Conservation (phyloP, 2,797 vertebrate species). For the Onychomys leucogaster region DNA sequence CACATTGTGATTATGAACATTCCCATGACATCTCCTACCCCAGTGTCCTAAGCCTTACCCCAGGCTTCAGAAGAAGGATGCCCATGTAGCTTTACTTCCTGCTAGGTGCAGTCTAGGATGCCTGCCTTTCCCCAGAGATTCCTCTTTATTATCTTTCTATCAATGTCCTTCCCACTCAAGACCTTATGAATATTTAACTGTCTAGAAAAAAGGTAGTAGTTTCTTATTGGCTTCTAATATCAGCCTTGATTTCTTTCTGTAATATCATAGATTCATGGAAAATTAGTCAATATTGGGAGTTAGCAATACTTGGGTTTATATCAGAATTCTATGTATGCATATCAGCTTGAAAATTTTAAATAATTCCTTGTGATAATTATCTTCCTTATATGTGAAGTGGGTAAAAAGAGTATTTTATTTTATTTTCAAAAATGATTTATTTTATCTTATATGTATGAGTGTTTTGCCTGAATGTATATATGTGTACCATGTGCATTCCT, state of each 20-base stretch:
- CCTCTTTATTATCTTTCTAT: neutral
- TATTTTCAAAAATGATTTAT: neutral
- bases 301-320: neutral
- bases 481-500: neutral
- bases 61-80: neutral
- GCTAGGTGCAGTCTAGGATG: neutral
- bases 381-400: constrained; percentile 8
- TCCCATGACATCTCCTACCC: neutral
- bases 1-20: neutral
- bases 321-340: neutral
- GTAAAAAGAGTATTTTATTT: neutral
- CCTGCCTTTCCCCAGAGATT: neutral
- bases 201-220: neutral
- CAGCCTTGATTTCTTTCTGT: neutral
- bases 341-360: neutral
- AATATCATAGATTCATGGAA: neutral
- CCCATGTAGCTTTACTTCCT: accelerated
- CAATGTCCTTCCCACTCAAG: neutral
- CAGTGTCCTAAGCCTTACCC: neutral
- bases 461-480: neutral
- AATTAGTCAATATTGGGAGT: neutral
- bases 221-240: neutral
- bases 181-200: neutral
- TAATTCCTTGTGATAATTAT: neutral
- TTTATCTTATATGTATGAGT: neutral